These are phyloP conservation scores for Thereva unica DNA, from an alignment of 2,888 invertebrate species.

Conservation along the genomic window DNA sequence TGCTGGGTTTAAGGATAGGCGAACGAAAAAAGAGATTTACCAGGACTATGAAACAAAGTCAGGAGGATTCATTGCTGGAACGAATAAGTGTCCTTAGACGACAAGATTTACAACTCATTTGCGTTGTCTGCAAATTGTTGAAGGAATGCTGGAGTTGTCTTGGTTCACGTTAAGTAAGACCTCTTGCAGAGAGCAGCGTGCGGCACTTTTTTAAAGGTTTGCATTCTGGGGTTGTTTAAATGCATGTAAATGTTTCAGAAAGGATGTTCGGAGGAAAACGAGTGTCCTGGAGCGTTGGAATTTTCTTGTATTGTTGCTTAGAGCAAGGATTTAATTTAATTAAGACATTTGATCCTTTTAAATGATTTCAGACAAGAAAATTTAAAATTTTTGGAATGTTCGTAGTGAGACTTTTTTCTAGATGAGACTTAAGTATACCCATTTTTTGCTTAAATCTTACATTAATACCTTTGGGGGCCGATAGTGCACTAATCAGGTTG, in stretches of 20 bases:
- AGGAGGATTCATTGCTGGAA: slow-evolving; percentile 1
- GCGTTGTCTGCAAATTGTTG: slow-evolving; percentile 10
- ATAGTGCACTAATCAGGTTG: too few relatives aligned
- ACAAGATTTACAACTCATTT: slow-evolving; percentile 31
- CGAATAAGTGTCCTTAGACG: slow-evolving; percentile 1
- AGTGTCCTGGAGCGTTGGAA: slow-evolving; percentile 37
- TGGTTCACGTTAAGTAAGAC: slow-evolving; percentile 30
- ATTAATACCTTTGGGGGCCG: too few relatives aligned
- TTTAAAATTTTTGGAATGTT: too few relatives aligned
- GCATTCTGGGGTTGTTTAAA: slow-evolving; percentile 16
- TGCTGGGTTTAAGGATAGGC: slow-evolving; percentile 37
- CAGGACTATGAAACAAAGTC: slow-evolving; percentile 21
- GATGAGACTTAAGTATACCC: too few relatives aligned
- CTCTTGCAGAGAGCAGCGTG: slow-evolving; percentile 6
- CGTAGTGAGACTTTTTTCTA: too few relatives aligned
- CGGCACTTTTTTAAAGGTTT: slow-evolving; percentile 9
- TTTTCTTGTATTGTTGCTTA: background rate
- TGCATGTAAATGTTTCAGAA: slow-evolving; percentile 36
- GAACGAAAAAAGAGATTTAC: slow-evolving; percentile 21
- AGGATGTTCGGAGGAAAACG: slow-evolving; percentile 34
- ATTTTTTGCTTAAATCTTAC: background rate
- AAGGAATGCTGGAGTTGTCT: slow-evolving; percentile 17
- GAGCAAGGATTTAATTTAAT: too few relatives aligned
- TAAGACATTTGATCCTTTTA: background rate
- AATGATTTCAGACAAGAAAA: background rate